Evolutionary conservation across 2,888 invertebrate species (phyloP).

Genomic region (Drosophila engyochracea): DNA sequence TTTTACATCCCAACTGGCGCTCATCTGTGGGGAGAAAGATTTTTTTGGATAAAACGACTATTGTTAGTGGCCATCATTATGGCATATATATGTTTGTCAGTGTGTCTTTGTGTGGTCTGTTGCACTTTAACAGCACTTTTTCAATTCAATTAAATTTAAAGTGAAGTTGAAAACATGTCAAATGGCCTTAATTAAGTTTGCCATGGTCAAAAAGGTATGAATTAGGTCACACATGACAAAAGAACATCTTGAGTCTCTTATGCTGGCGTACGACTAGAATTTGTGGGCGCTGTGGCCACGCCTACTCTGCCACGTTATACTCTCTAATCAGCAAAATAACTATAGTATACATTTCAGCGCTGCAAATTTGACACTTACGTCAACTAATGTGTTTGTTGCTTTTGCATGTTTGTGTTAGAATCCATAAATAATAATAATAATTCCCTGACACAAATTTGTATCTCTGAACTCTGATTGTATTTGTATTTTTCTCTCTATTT

Average conservation of each 20-base stretch:
- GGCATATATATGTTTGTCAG: neutral
- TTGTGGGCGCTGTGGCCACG: neutral
- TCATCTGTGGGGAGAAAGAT: slow-evolving; percentile 60
- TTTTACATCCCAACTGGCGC: slow-evolving; percentile 67
- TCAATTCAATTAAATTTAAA: slow-evolving; percentile 39
- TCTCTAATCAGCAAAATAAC: slow-evolving; percentile 20
- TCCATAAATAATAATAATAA: slow-evolving; percentile 43
- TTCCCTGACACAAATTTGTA: neutral
- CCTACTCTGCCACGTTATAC: neutral
- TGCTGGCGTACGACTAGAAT: neutral
- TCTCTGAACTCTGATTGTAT: neutral
- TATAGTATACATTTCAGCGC: slow-evolving; percentile 36
- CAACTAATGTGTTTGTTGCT: neutral
- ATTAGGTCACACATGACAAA: slow-evolving; percentile 35
- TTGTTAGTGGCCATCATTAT: slow-evolving; percentile 32
- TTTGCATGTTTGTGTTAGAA: neutral
- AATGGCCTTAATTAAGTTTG: slow-evolving; percentile 55
- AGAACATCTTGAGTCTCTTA: neutral
- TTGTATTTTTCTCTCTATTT: neutral
- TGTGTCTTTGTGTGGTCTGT: neutral
- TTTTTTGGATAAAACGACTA: slow-evolving; percentile 26
- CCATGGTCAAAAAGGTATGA: slow-evolving; percentile 25
- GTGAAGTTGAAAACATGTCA: slow-evolving; percentile 43
- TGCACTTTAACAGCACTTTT: slow-evolving; percentile 10
- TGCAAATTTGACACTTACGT: slow-evolving; percentile 5